Evolutionary conservation across 2,888 invertebrate genomes (phyloP), one percentile per base, ranked within the genome.

Genomic region (Pocota personata): DNA sequence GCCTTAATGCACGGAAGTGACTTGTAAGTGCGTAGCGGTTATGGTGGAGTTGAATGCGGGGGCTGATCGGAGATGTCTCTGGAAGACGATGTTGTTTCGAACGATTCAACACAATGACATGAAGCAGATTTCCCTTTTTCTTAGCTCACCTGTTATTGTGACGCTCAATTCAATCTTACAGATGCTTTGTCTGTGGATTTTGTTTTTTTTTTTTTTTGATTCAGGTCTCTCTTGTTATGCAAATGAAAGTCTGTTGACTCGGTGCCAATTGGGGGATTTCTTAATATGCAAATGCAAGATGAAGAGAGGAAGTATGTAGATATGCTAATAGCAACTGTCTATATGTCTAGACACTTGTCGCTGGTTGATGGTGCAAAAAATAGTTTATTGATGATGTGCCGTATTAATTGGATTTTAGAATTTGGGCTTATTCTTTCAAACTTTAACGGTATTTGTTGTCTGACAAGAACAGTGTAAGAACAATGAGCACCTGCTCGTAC

Each of bases 1-100:
- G 21, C 21, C 7, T 40, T 52, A 35, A 77, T 77, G 71, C 66
- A 76, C 72, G 82, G 77, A 77, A 82, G 66, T 82, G 46, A 77
- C 32, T 50, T 52, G 32, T 19, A 52, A 60, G 64, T 52, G 62
- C 21, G 37, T 52, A n/a, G 19, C 3, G 7, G 12, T 64, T 14
- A n/a, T 27, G 7, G 8, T 7, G 21, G 16, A 1, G 12, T 7
- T 19, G 24, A 24, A 30, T 6, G 30, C 27, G 35, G 55, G 69
- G 37, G 14, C 2, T 64, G n/a, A 2, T 40, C 19, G 55, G 21
- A 30, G n/a, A n/a, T n/a, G n/a, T n/a, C n/a, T n/a, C n/a, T n/a
- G n/a, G n/a, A n/a, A n/a, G 37, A 40, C 24, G 52, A 32, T 32
- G 19, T 19, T 30, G n/a, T n/a, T n/a, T n/a, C n/a, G n/a, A n/a